Conservation (phyloP, 2,888 invertebrate genomes). For the Tenthredo amoena region DNA sequence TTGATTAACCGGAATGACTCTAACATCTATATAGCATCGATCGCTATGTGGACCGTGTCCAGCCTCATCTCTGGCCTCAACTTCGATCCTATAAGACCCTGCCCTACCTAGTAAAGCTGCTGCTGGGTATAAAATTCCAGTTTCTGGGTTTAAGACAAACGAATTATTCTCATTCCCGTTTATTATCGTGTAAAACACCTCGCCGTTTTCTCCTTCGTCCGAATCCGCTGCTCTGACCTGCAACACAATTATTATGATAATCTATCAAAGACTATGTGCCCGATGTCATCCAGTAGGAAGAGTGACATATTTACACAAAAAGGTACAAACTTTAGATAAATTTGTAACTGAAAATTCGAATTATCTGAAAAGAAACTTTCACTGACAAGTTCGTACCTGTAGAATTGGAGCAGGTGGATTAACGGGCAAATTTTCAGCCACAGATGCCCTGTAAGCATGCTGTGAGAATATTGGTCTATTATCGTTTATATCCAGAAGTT, state of each 20-base stretch:
- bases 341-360: too few relatives aligned
- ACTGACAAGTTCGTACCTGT: slow-evolving; percentile 76
- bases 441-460: slow-evolving; percentile 87
- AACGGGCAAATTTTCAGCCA: slow-evolving; percentile 90
- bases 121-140: slow-evolving; percentile 91
- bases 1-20: slow-evolving; percentile 89
- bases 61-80: slow-evolving; percentile 89
- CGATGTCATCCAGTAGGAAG: too few relatives aligned
- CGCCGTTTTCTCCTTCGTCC: slow-evolving; percentile 89
- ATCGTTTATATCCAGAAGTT: slow-evolving; percentile 92
- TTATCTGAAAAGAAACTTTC: neutral
- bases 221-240: slow-evolving; percentile 88
- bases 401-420: slow-evolving; percentile 91
- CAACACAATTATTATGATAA: neutral
- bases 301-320: too few relatives aligned
- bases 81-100: slow-evolving; percentile 81
- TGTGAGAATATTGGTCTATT: slow-evolving; percentile 91
- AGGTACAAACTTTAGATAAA: too few relatives aligned
- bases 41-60: slow-evolving; percentile 85
- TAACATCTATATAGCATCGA: slow-evolving; percentile 86
- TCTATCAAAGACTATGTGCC: neutral
- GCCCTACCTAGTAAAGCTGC: slow-evolving; percentile 85
- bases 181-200: slow-evolving; percentile 87
- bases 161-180: slow-evolving; percentile 84
- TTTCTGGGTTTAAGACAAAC: slow-evolving; percentile 87